These are phyloP conservation scores for Andrena cerasifolii DNA, from an alignment of 1,140 invertebrate genomes.

Conservation along the genomic window DNA sequence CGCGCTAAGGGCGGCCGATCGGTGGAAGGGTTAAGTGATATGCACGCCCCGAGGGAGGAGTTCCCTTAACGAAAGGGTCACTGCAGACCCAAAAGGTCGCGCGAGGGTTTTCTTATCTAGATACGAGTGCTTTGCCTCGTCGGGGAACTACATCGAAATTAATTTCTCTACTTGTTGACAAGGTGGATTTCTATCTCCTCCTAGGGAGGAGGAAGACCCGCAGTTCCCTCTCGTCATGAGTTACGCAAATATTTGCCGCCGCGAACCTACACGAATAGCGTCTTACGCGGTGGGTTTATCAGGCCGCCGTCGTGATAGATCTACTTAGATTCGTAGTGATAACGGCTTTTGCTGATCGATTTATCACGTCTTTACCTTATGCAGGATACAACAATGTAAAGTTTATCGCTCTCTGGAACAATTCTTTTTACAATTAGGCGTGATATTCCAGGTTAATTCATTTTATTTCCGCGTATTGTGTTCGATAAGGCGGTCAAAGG, in stretches of 20 bases:
- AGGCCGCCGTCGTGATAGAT: slow-evolving; percentile 40
- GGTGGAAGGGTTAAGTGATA: slow-evolving; percentile 62
- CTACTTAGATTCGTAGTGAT: slow-evolving; percentile 41
- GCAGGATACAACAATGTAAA: too few relatives aligned
- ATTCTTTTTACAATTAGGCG: too few relatives aligned
- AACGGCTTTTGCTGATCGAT: slow-evolving; percentile 22
- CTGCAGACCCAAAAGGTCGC: slow-evolving; percentile 51
- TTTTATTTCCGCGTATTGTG: too few relatives aligned
- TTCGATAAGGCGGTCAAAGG: too few relatives aligned
- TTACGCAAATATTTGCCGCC: slow-evolving; percentile 60
- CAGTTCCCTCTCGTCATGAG: slow-evolving; percentile 28
- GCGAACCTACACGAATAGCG: slow-evolving; percentile 11
- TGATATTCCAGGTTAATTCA: too few relatives aligned
- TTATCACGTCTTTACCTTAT: neutral
- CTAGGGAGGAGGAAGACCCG: slow-evolving; percentile 1
- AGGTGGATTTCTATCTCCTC: slow-evolving; percentile 51
- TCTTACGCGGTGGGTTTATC: slow-evolving; percentile 29
- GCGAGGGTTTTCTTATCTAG: slow-evolving; percentile 57
- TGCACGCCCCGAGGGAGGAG: slow-evolving; percentile 57
- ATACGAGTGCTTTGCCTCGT: slow-evolving; percentile 54
- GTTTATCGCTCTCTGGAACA: too few relatives aligned
- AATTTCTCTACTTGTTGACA: slow-evolving; percentile 62
- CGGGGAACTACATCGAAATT: slow-evolving; percentile 58
- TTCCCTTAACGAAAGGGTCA: slow-evolving; percentile 64
- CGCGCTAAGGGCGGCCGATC: slow-evolving; percentile 35